Evolutionary conservation across 2,888 invertebrate genomes (phyloP).

Genomic region (Eupeodes luniger): DNA sequence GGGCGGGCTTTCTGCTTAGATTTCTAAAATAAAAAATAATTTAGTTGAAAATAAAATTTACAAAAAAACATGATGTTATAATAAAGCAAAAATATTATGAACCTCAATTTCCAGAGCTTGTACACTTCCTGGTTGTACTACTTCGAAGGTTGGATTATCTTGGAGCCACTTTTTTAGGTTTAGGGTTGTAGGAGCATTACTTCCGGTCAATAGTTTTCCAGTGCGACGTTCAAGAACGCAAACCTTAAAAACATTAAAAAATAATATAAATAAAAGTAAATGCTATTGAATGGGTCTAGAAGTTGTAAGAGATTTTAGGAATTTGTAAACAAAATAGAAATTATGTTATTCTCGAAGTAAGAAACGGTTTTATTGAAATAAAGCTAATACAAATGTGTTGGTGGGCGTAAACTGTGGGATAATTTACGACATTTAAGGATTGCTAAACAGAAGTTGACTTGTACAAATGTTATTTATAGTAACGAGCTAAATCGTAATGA

Average conservation of each 20-base stretch:
- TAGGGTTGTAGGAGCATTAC: slow-evolving; percentile 92
- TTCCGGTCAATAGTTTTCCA: slow-evolving; percentile 90
- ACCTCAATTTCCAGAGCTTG: slow-evolving; percentile 83
- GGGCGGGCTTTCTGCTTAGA: slow-evolving; percentile 60
- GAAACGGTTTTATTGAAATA: no score
- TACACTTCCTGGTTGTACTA: slow-evolving; percentile 88
- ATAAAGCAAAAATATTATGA: not conserved
- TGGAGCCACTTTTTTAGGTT: slow-evolving; percentile 93
- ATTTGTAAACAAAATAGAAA: no score
- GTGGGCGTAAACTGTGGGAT: no score
- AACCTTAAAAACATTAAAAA: slow-evolving; percentile 83
- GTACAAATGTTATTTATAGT: no score
- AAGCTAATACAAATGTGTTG: no score
- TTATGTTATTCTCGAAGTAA: no score
- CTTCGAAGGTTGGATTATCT: slow-evolving; percentile 94
- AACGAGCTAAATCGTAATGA: no score
- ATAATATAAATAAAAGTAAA: not conserved
- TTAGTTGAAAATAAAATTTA: not conserved
- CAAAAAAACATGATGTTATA: not conserved
- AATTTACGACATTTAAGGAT: no score
- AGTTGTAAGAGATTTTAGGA: no score
- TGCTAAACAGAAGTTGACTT: no score
- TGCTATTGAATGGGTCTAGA: no score
- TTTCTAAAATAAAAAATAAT: slow-evolving; percentile 29
- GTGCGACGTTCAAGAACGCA: slow-evolving; percentile 93